Base-by-base conservation (phyloP, 2,797 vertebrate species). In the Eleutherodactylus coqui region DNA sequence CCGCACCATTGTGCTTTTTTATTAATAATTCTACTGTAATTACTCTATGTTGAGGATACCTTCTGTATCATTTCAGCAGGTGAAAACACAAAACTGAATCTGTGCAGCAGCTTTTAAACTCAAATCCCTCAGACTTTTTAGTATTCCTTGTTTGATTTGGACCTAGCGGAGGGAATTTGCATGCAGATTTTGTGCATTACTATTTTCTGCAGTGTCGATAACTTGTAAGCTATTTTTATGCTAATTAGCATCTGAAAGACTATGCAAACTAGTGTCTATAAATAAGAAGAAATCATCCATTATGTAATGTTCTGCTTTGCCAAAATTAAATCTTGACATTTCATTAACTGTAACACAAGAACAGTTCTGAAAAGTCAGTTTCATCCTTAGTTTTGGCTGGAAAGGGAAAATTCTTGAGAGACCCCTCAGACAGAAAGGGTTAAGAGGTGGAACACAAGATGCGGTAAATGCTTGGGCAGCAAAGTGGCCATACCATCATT, bases 241-340 rank as follows among this genome's bases (percentile, higher is more conserved):
- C 21, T n/a, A 24, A 41, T 70, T 41, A 24, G 67, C 36, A 70
- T 70, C n/a, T 70, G 67, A 70, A 70, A 69, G 67, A 41, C 21
- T 70, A 70, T 70, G 67, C 36, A 70, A 70, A 70, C 67, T n/a
- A 70, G 67, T 70, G 38, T 41, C 67, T 70, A 70, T 70, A 43
- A 70, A 70, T 70, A 70, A 21, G 3, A 34, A 43, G 13, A 70
- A 41, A 70, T 70, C 67, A 41, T 70, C 21, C 38, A 13, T 70
- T 70, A 41, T 41, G 43, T 24, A 24, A 70, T 41, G 10, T 43
- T 70, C 67, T 41, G 38, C 21, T 43, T 70, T 70, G 8, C 67
- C 19, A n/a, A 41, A 41, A 41, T 70, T 70, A 70, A 41, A 70
- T 41, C 38, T 24, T 41, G 19, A 38, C 34, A 24, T 41, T 43